These are phyloP conservation scores for Cinara cedri DNA, from an alignment of 2,888 invertebrate species.

Conservation along the genomic window DNA sequence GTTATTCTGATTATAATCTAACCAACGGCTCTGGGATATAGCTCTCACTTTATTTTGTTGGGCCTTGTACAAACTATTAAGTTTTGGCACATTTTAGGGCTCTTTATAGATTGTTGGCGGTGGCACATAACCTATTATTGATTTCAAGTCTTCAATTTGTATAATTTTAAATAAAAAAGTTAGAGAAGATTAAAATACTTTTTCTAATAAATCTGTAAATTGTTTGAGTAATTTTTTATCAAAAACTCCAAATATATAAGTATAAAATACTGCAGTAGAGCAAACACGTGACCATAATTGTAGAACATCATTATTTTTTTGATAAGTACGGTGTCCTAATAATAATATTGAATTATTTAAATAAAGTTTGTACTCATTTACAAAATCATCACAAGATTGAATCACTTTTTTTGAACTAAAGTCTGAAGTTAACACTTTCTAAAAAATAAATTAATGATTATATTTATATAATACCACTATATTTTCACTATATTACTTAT, in stretches of 20 bases:
- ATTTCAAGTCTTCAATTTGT: too few species aligned
- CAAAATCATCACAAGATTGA: slow-evolving; percentile 40
- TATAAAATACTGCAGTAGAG: slow-evolving; percentile 72
- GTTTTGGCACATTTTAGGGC: too few species aligned
- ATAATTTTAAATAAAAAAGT: background rate
- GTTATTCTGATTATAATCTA: too few species aligned
- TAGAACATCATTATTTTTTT: slow-evolving; percentile 60
- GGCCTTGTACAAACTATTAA: too few species aligned
- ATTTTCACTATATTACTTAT: too few species aligned
- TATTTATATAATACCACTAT: too few species aligned
- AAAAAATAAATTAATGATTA: slow-evolving; percentile 60
- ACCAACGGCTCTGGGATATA: too few species aligned
- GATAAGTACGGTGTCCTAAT: slow-evolving; percentile 37
- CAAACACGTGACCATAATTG: slow-evolving; percentile 72
- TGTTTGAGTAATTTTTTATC: slow-evolving; percentile 79
- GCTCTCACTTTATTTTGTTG: too few species aligned
- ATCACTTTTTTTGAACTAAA: slow-evolving; percentile 37
- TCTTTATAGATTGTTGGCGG: too few species aligned
- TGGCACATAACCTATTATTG: too few species aligned
- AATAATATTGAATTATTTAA: slow-evolving; percentile 42
- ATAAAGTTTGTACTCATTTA: slow-evolving; percentile 45
- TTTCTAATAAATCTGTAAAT: slow-evolving; percentile 77
- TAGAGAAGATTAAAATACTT: slow-evolving; percentile 61
- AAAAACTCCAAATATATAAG: slow-evolving; percentile 75
- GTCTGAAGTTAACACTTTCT: slow-evolving; percentile 42